phyloP scores from a whole-genome alignment of 2,888 invertebrate genomes.

The Busseola fusca region DNA sequence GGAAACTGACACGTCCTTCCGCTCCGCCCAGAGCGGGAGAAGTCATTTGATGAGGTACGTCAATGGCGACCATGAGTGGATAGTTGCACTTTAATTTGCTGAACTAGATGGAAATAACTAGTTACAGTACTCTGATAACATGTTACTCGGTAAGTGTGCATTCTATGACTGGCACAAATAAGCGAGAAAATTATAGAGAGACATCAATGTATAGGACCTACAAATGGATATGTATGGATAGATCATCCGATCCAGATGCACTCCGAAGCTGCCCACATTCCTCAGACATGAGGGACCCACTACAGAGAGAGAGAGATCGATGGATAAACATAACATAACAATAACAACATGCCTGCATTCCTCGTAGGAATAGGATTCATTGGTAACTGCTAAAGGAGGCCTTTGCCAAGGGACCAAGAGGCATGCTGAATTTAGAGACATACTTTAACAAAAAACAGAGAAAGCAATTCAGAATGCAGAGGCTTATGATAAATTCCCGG shows the following conservation, averaged over 20 bases:
- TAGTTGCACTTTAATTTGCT: slow-evolving; percentile 7
- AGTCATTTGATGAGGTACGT: slow-evolving; percentile 6
- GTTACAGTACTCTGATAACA: background rate
- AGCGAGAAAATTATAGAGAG: no score
- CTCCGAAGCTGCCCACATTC: no score
- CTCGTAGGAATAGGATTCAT: no score
- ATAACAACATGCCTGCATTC: no score
- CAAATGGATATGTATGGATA: background rate
- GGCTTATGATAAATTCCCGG: background rate
- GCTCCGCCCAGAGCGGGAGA: no score
- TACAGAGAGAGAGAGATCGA: no score
- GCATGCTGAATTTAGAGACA: background rate
- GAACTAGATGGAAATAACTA: background rate
- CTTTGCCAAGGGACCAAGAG: background rate
- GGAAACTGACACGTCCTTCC: no score
- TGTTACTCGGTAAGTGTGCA: background rate
- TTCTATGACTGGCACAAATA: background rate
- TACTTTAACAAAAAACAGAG: background rate
- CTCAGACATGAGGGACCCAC: no score
- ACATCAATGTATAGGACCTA: background rate
- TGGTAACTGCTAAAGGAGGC: background rate
- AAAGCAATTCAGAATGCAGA: background rate
- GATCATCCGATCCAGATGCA: no score
- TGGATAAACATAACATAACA: no score
- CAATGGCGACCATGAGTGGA: slow-evolving; percentile 25